Evolutionary conservation across 1,140 invertebrate genomes (phyloP), one percentile per base, ranked within the genome.

Genomic region (Atta texana): DNA sequence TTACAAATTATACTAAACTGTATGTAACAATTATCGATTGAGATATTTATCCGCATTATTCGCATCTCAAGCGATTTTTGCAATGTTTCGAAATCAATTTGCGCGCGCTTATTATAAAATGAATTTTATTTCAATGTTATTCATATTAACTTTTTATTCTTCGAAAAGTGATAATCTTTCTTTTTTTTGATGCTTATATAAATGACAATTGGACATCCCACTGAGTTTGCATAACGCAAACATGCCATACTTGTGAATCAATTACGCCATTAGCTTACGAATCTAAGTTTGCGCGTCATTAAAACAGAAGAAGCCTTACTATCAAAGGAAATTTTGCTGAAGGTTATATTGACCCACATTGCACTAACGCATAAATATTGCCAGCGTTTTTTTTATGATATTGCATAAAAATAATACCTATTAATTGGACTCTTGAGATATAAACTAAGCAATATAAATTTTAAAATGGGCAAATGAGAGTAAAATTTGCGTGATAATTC

Each of bases 321-420:
- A 14, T 51, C 8, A 55, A 28, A 75, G 69, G 69, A 63, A 75
- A 63, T 84, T 84, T 84, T 18, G 49, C 8, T 28, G 31, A 68
- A 75, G 59, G 80, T 61, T 66, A 57, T 14, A 12, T 51, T 44
- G 51, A 74, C 69, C 80, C 51, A 75, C 5, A 87, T 85, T 24
- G 34, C 63, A 7, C 51, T 49, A 34, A 49, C 31, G 14, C 24
- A 59, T 85, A 68, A 87, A 74, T 82, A 82, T 55, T 16, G 61
- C 24, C 31, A 21, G 34, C 21, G 24, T 39, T 34, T 59, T 75
- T 24, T 34, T 44, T 44, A n/a, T 31, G 31, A 28, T 24, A 61
- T 44, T 44, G 7, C 8, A 2, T 44, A 44, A 44, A 44, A 44
- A 44, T 2, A 44, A 44, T 7, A 44, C 6, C 8, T 44, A 44